A percentile compares a stretch with the other conserved stretches of the same genome.
Conservation (phyloP, 2,888 invertebrate genomes). For the Andrena bucephala region DNA sequence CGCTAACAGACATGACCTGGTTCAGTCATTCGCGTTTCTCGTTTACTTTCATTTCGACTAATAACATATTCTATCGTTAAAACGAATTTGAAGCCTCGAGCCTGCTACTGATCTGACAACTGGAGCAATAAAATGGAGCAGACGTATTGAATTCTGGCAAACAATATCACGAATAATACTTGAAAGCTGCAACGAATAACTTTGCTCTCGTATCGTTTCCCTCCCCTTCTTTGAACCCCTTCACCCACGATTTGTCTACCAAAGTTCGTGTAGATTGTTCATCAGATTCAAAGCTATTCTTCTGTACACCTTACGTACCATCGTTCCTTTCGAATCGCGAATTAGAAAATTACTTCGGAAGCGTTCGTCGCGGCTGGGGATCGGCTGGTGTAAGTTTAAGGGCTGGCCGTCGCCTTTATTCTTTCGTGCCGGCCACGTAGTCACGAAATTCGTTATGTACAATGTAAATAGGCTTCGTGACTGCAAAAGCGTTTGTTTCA, state of each 20-base stretch:
- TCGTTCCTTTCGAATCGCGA: constrained; percentile 9
- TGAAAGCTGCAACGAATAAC: background rate
- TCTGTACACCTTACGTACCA: background rate
- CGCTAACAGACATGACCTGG: too few species aligned
- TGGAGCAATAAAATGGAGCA: background rate
- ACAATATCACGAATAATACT: background rate
- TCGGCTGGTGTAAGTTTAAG: constrained; percentile 58
- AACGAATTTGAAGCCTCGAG: too few species aligned
- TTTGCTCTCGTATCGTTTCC: background rate
- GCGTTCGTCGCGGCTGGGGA: constrained; percentile 16
- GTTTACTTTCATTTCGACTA: constrained; percentile 1
- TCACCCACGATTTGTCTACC: background rate
- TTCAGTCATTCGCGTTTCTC: too few species aligned
- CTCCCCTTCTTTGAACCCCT: background rate
- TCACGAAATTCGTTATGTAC: constrained; percentile 71
- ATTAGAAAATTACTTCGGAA: constrained; percentile 36
- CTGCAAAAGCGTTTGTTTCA: constrained; percentile 65
- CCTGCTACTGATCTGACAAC: too few species aligned
- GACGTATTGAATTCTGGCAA: background rate
- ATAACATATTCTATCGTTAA: too few species aligned
- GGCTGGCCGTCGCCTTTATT: constrained; percentile 56
- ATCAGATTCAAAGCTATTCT: too few species aligned
- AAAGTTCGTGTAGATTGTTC: too few species aligned
- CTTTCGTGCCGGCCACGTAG: constrained; percentile 51
- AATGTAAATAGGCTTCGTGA: constrained; percentile 66